phyloP scores from a whole-genome alignment of 2,888 invertebrate species.

The Temnothorax ravouxi region DNA sequence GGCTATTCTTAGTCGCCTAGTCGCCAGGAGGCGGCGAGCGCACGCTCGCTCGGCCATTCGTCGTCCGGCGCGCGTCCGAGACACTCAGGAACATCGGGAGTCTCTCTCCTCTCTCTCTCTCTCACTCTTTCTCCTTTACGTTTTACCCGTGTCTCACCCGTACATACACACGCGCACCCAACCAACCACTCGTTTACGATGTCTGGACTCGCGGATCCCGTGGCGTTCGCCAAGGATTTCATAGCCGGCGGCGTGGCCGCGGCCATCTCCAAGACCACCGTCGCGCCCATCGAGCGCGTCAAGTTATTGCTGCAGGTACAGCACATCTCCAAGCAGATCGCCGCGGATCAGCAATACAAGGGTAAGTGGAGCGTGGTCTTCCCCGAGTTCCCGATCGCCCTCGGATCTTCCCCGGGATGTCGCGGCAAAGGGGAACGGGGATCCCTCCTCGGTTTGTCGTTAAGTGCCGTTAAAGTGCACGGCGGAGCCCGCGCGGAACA shows the following conservation, averaged over 20 bases:
- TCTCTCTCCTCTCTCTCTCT: conserved; percentile 80
- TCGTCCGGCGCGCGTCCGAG: conserved; percentile 88
- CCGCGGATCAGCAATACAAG: conserved; percentile 96
- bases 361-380: conserved; percentile 87
- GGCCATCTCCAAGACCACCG: conserved; percentile 97
- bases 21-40: conserved; percentile 72
- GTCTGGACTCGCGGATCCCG: conserved; percentile 90
- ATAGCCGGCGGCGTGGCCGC: conserved; percentile 97
- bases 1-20: conserved; percentile 85
- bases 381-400: too few species aligned
- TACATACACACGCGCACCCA: conserved; percentile 55
- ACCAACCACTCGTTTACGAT: conserved; percentile 70
- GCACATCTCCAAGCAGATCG: conserved; percentile 96
- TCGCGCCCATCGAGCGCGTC: conserved; percentile 98
- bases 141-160: conserved; percentile 79
- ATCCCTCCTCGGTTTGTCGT: background rate
- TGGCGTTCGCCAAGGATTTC: conserved; percentile 96
- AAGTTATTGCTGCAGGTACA: conserved; percentile 98
- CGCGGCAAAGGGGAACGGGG: background rate
- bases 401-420: background rate
- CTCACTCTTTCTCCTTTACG: conserved; percentile 76
- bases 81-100: conserved; percentile 80
- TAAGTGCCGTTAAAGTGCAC: background rate
- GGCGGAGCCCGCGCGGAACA: conserved; percentile 54
- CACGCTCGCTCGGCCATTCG: conserved; percentile 86